phyloP scores from a whole-genome alignment of 2,888 invertebrate genomes.

The Andrena camellia region DNA sequence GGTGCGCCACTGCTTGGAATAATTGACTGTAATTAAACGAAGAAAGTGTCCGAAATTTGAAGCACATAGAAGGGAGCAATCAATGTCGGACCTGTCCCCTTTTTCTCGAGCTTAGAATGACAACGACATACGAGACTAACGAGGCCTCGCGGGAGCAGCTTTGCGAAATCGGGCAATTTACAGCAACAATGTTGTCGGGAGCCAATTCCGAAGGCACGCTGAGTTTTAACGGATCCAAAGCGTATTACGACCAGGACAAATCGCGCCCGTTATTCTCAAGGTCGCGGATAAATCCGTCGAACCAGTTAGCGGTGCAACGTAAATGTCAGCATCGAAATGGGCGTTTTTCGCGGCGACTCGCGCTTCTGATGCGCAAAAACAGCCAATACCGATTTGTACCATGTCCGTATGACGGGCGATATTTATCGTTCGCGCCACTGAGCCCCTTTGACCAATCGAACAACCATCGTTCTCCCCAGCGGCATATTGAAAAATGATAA shows the following conservation, averaged over 20 bases:
- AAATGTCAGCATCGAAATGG: conserved; percentile 38
- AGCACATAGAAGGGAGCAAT: conserved; percentile 9
- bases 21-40: background rate
- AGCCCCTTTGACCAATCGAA: background rate
- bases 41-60: background rate
- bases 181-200: conserved; percentile 60
- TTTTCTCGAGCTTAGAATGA: background rate
- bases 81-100: background rate
- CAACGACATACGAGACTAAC: background rate
- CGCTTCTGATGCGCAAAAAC: conserved; percentile 42
- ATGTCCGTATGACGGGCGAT: conserved; percentile 4
- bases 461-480: background rate
- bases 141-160: conserved; percentile 22
- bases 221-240: conserved; percentile 50
- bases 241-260: conserved; percentile 52
- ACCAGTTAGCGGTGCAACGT: conserved; percentile 38
- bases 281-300: conserved; percentile 57
- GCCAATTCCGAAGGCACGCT: conserved; percentile 57
- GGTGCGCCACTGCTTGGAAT: background rate
- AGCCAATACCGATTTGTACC: conserved; percentile 34
- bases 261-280: conserved; percentile 50
- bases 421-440: background rate
- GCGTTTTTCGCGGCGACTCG: conserved; percentile 23
- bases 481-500: background rate
- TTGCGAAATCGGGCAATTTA: conserved; percentile 61